Evolutionary conservation across 2,113 vertebrate genomes (phyloP).

Genomic region (Clinocottus analis): DNA sequence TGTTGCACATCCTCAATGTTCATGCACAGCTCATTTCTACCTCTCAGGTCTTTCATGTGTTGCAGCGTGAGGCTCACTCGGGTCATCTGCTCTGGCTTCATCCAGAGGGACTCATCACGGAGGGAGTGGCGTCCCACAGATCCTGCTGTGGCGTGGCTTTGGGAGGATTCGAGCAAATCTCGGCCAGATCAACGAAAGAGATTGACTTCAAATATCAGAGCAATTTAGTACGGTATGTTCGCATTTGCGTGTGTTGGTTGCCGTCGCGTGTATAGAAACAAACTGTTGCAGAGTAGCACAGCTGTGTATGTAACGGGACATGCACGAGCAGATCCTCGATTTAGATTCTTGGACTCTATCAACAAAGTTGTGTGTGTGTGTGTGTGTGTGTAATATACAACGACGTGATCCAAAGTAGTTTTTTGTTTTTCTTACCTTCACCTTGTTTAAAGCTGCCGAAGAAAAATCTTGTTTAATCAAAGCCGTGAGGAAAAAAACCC

Average conservation of each 20-base stretch:
- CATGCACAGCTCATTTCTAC: background rate
- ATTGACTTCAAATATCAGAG: slow-evolving; percentile 57
- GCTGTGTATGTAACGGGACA: background rate
- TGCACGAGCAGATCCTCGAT: slow-evolving; percentile 2
- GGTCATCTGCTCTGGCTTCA: slow-evolving; percentile 33
- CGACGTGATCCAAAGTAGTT: background rate
- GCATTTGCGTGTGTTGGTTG: slow-evolving; percentile 23
- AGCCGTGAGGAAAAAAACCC: background rate
- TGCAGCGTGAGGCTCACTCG: slow-evolving; percentile 2
- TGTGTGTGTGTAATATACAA: slow-evolving; percentile 6
- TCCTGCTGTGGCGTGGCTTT: slow-evolving; percentile 58
- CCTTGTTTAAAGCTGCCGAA: slow-evolving; percentile 43
- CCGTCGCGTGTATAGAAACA: background rate
- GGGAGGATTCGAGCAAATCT: slow-evolving; percentile 58
- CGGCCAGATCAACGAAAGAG: slow-evolving; percentile 38
- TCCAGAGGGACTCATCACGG: slow-evolving; percentile 38
- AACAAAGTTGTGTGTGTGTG: slow-evolving; percentile 7
- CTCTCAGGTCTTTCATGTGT: background rate
- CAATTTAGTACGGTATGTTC: slow-evolving; percentile 47
- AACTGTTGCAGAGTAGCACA: background rate
- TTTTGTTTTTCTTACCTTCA: slow-evolving; percentile 46
- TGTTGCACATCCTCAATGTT: background rate
- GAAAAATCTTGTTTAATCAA: slow-evolving; percentile 35
- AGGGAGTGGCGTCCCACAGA: slow-evolving; percentile 51
- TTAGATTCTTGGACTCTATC: slow-evolving; percentile 4